phyloP scores from a whole-genome alignment of 2,797 vertebrate genomes.

The Lithobates sylvaticus region DNA sequence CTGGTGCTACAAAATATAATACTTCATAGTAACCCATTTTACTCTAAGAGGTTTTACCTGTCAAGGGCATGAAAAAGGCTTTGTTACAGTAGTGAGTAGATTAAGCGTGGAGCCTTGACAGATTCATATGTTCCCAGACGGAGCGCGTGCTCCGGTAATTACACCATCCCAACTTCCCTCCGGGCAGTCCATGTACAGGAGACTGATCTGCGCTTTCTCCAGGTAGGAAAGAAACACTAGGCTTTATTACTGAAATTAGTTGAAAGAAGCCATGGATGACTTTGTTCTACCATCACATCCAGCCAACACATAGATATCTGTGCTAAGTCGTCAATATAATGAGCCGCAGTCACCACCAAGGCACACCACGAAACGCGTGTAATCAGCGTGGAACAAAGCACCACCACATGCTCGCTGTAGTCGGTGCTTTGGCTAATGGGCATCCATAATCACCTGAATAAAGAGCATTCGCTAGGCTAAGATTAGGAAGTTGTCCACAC shows the following conservation, averaged over 20 bases:
- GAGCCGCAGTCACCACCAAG: constrained; percentile 17
- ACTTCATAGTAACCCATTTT: constrained; percentile 68
- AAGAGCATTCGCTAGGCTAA: not conserved
- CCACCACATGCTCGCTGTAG: not conserved
- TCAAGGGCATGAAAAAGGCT: constrained; percentile 70
- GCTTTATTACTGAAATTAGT: constrained; percentile 52
- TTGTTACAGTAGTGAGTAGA: constrained; percentile 69
- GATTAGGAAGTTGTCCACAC: not conserved
- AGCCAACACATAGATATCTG: constrained; percentile 12
- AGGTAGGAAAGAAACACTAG: constrained; percentile 20
- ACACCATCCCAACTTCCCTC: constrained; percentile 58
- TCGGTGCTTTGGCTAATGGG: not conserved
- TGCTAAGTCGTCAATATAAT: constrained; percentile 27
- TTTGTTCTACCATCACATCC: constrained; percentile 39
- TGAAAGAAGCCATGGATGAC: constrained; percentile 23
- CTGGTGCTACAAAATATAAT: constrained; percentile 60
- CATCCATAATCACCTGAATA: not conserved
- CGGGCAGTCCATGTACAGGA: constrained; percentile 40
- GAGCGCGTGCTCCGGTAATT: constrained; percentile 68
- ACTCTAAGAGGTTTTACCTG: constrained; percentile 69
- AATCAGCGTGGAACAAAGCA: constrained; percentile 4
- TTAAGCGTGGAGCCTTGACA: constrained; percentile 69
- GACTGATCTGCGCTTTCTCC: constrained; percentile 6
- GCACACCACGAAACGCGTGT: not conserved
- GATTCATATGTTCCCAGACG: constrained; percentile 64